A percentile compares a stretch with the other conserved stretches of the same genome.
phyloP scores from a whole-genome alignment of 64 coral and sea anemone genomes.

The Platygyra sinensis region DNA sequence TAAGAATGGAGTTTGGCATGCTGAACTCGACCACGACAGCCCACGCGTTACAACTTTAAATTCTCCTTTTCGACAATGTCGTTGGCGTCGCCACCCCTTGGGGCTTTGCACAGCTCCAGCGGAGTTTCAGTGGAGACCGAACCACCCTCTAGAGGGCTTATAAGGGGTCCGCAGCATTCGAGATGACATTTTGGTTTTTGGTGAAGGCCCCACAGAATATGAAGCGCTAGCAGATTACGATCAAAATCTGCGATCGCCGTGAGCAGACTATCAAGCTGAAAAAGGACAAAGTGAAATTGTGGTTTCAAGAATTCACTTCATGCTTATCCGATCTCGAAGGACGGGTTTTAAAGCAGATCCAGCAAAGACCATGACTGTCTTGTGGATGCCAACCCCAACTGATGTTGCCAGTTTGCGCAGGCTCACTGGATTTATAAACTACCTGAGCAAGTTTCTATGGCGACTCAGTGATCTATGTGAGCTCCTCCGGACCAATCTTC shows the following conservation, averaged over 20 bases:
- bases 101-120: background rate
- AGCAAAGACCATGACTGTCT: background rate
- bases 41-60: background rate
- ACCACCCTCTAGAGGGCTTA: constrained; percentile 1
- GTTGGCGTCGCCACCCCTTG: background rate
- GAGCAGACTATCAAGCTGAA: background rate
- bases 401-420: constrained; percentile 21
- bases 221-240: constrained; percentile 14
- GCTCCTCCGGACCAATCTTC: constrained; percentile 3
- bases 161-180: constrained; percentile 1
- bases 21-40: background rate
- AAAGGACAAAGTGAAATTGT: constrained; percentile 11
- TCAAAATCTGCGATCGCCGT: background rate
- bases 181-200: constrained; percentile 15
- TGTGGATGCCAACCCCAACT: constrained; percentile 30
- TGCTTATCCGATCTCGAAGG: constrained; percentile 7
- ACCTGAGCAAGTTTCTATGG: constrained; percentile 14
- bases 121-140: background rate
- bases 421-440: background rate
- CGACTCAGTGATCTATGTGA: constrained; percentile 9
- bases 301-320: background rate
- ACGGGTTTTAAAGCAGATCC: constrained; percentile 36
- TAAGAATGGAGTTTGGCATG: constrained; percentile 11
- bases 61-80: constrained; percentile 4
- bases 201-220: background rate